These are phyloP conservation scores for Marisa cornuarietis DNA, from an alignment of 1,140 invertebrate species.

Conservation along the genomic window DNA sequence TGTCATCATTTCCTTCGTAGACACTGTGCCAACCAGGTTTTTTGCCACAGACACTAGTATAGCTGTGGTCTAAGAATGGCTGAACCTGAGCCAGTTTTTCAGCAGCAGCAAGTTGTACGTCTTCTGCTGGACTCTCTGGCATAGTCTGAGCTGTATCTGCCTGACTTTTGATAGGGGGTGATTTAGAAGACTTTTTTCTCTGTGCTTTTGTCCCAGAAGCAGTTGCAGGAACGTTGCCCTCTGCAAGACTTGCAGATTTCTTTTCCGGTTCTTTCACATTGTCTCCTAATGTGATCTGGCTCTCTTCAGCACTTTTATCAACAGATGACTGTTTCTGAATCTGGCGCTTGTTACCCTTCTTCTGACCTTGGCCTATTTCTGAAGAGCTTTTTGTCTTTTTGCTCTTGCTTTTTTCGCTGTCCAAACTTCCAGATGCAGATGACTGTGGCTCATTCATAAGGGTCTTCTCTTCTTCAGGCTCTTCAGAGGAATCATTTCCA, in stretches of 20 bases:
- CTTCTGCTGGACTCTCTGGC: slow-evolving; percentile 36
- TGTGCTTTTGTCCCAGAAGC: background rate
- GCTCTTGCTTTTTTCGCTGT: background rate
- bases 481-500: background rate
- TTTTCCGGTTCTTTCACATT: background rate
- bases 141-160: background rate
- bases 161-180: slow-evolving; percentile 28
- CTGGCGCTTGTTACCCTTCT: background rate
- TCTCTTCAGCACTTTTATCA: no score
- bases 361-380: background rate
- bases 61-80: slow-evolving; percentile 58
- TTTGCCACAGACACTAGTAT: slow-evolving; percentile 60
- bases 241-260: background rate
- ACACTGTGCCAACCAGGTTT: slow-evolving; percentile 39
- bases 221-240: background rate
- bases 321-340: background rate
- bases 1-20: slow-evolving; percentile 22
- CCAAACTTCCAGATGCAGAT: background rate
- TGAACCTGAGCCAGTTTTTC: slow-evolving; percentile 50
- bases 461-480: background rate
- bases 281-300: no score
- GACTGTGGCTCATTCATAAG: background rate
- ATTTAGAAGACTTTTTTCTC: background rate
- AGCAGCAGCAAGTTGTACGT: slow-evolving; percentile 49
- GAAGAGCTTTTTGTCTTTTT: background rate